Conservation (phyloP, 2,888 invertebrate genomes). For the Electrophaes corylata region DNA sequence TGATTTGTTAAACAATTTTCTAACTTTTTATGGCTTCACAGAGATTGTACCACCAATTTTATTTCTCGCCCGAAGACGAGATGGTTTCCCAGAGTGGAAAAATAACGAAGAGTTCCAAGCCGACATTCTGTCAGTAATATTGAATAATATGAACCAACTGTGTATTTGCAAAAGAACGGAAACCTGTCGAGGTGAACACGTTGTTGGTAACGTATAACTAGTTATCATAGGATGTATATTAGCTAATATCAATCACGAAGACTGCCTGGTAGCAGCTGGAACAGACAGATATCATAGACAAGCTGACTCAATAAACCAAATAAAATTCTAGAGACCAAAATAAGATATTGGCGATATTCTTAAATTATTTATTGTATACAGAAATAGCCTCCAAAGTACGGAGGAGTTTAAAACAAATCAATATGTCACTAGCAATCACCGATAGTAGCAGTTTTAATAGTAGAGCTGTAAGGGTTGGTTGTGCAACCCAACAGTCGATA, state of each 20-base stretch:
- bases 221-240: conserved; percentile 1
- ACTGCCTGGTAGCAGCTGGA: conserved; percentile 9
- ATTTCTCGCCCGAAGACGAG: too few relatives aligned
- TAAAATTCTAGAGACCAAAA: background rate
- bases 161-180: conserved; percentile 2
- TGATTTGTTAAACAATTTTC: too few relatives aligned
- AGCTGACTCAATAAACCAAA: background rate
- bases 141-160: background rate
- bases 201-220: conserved; percentile 4
- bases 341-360: background rate
- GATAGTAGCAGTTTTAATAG: too few relatives aligned
- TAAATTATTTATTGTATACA: background rate
- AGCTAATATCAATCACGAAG: conserved; percentile 6
- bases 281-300: background rate
- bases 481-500: background rate
- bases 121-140: background rate
- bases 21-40: too few relatives aligned
- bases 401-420: too few relatives aligned
- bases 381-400: too few relatives aligned
- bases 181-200: conserved; percentile 8
- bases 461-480: too few relatives aligned
- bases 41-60: too few relatives aligned
- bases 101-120: background rate
- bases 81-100: too few relatives aligned
- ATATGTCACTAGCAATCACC: too few relatives aligned